Conservation (phyloP, 1,140 invertebrate genomes). For the Plutomurus gul region DNA sequence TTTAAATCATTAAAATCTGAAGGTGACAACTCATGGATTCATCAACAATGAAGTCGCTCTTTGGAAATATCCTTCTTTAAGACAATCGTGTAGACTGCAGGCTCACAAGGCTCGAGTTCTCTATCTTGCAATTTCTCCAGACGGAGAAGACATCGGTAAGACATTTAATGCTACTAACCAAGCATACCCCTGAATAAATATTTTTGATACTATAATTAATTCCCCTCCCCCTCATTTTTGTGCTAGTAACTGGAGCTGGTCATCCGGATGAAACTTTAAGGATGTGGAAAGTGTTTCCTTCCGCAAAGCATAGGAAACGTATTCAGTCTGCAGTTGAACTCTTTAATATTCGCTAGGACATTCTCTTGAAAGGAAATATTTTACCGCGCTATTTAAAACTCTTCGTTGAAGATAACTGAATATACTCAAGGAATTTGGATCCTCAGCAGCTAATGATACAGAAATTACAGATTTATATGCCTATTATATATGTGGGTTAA, state of each 20-base stretch:
- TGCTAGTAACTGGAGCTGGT: slow-evolving; percentile 98
- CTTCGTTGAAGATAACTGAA: no score
- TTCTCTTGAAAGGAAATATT: not conserved
- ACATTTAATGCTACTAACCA: no score
- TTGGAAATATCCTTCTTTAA: slow-evolving; percentile 98
- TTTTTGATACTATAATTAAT: no score
- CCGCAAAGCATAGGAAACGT: not conserved
- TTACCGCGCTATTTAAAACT: no score
- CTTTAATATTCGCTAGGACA: not conserved
- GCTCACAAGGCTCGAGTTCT: slow-evolving; percentile 97
- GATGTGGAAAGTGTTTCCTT: slow-evolving; percentile 97
- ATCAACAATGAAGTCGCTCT: slow-evolving; percentile 99
- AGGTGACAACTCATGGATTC: slow-evolving; percentile 96
- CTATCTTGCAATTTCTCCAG: slow-evolving; percentile 96
- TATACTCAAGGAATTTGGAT: no score
- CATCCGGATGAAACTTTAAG: slow-evolving; percentile 89
- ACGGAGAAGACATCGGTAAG: slow-evolving; percentile 98
- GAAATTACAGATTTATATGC: no score
- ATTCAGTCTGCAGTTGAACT: not conserved
- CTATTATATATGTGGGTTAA: no score
- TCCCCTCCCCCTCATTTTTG: no score
- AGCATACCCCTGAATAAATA: no score
- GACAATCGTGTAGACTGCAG: slow-evolving; percentile 95
- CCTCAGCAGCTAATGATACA: no score
- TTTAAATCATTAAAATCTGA: slow-evolving; percentile 46